Conservation (phyloP, 2,113 vertebrate genomes). For the Lepus americanus region DNA sequence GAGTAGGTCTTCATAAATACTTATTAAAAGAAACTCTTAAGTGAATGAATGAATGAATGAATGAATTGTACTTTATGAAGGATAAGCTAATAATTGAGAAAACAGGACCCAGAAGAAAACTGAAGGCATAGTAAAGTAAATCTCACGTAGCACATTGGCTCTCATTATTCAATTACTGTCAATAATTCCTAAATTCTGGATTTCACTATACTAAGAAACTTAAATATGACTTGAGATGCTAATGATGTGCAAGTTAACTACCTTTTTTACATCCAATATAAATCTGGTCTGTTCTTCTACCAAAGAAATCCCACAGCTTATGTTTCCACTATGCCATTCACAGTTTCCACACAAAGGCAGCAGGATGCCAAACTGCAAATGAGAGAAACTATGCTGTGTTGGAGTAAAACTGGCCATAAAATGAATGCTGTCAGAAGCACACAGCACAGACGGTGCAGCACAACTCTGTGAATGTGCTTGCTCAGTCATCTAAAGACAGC, state of each 20-base stretch:
- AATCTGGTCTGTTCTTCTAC: neutral
- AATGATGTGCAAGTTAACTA: neutral
- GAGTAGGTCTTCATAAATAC: neutral
- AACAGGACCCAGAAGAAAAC: neutral
- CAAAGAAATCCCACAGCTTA: slow-evolving; percentile 4
- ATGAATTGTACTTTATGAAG: neutral
- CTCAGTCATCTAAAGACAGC: slow-evolving; percentile 7
- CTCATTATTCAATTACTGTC: neutral
- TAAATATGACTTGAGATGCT: slow-evolving; percentile 24
- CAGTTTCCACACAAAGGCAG: slow-evolving; percentile 46
- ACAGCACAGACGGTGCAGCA: neutral
- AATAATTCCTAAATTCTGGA: neutral
- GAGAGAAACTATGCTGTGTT: neutral
- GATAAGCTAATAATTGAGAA: neutral
- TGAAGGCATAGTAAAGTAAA: neutral
- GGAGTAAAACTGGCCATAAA: neutral
- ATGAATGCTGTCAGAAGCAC: neutral
- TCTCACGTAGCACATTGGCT: neutral
- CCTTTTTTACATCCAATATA: neutral
- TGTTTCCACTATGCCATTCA: slow-evolving; percentile 22
- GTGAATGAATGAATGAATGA: neutral
- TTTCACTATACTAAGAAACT: neutral
- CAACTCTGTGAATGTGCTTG: neutral
- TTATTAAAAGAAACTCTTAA: slow-evolving; percentile 15
- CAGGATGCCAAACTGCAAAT: neutral